Conservation (phyloP, 2,113 vertebrate species). For the Oncorhynchus masou region DNA sequence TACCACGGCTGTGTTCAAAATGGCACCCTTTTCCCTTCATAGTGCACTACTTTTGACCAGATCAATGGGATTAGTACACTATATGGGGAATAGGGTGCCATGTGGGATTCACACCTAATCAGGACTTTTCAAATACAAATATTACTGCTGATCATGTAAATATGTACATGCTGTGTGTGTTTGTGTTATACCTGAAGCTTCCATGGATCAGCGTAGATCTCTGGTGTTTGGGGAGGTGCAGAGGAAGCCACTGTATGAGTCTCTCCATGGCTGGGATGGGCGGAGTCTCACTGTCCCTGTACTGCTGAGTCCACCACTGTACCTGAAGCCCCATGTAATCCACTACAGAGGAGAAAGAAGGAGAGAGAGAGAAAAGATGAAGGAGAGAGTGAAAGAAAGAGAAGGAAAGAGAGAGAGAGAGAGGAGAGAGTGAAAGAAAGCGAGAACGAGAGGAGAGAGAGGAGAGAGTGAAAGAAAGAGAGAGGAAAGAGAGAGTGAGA, state of each 20-base stretch:
- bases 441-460: too few species aligned
- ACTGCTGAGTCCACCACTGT: conserved; percentile 75
- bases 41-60: too few species aligned
- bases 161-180: background rate
- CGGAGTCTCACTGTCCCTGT: conserved; percentile 67
- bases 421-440: background rate
- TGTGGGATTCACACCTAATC: too few species aligned
- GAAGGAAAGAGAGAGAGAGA: too few species aligned
- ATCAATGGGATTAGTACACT: too few species aligned
- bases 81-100: too few species aligned
- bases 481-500: background rate
- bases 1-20: too few species aligned
- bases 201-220: conserved; percentile 74
- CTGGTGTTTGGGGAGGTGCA: conserved; percentile 72
- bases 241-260: conserved; percentile 79
- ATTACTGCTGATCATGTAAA: background rate
- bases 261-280: conserved; percentile 77
- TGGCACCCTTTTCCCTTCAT: too few species aligned
- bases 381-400: background rate
- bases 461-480: background rate
- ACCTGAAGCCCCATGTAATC: conserved; percentile 73
- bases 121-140: background rate
- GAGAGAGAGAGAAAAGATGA: background rate
- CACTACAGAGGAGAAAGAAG: conserved; percentile 46
- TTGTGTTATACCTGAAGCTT: conserved; percentile 76